phyloP scores from a whole-genome alignment of 1,140 invertebrate species.

The Drosophila biarmipes region DNA sequence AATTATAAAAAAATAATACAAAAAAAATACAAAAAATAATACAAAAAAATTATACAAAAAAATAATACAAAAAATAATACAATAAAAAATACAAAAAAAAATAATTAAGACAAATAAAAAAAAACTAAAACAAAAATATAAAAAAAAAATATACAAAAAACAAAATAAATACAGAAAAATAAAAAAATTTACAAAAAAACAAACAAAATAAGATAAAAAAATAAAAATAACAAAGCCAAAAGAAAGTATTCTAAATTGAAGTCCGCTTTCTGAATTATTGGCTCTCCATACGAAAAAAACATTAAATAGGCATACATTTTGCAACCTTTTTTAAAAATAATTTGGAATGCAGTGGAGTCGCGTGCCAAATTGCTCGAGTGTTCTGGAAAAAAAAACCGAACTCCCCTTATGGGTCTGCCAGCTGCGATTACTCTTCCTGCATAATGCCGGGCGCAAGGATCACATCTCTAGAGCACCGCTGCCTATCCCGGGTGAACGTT shows the following conservation, averaged over 20 bases:
- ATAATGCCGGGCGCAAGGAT: slow-evolving; percentile 11
- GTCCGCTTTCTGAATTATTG: not conserved
- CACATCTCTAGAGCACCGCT: slow-evolving; percentile 43
- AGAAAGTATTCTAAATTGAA: not conserved
- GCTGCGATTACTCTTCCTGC: slow-evolving; percentile 21
- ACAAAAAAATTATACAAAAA: not conserved
- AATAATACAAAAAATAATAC: too few species aligned
- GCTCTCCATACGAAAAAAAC: not conserved
- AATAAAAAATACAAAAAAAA: too few species aligned
- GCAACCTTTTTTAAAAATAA: too few species aligned
- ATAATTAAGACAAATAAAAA: too few species aligned
- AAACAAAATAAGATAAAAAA: not conserved
- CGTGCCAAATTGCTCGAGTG: slow-evolving; percentile 3
- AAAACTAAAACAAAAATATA: too few species aligned
- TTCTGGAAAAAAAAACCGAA: not conserved
- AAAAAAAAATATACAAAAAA: too few species aligned
- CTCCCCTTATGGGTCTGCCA: slow-evolving; percentile 21
- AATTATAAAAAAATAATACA: too few species aligned
- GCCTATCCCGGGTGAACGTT: slow-evolving; percentile 35
- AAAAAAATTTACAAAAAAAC: too few species aligned
- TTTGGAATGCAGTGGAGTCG: slow-evolving; percentile 2
- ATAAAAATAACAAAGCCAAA: not conserved
- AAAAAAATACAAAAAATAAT: too few species aligned
- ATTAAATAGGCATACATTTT: too few species aligned
- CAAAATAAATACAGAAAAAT: too few species aligned